These are phyloP conservation scores for Drosophila elegans DNA, from an alignment of 1,140 invertebrate species.

Conservation along the genomic window DNA sequence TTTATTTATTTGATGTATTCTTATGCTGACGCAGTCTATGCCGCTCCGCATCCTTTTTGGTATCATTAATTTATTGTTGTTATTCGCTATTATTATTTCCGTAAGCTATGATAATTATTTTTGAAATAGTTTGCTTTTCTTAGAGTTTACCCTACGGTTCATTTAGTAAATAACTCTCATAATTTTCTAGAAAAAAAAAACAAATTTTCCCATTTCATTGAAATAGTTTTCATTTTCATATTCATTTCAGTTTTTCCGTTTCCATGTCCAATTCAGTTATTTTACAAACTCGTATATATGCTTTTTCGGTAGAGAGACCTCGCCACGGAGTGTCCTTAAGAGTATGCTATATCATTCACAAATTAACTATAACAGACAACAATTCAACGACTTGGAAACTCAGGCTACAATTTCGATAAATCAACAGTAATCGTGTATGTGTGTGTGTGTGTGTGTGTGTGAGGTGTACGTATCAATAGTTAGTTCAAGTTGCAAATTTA, in stretches of 20 bases:
- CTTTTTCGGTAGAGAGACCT: conserved; percentile 37
- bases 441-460: not conserved
- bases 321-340: conserved; percentile 50
- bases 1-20: conserved; percentile 72
- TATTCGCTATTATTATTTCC: conserved; percentile 45
- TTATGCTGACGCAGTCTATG: conserved; percentile 15
- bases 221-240: conserved; percentile 53
- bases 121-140: conserved; percentile 47
- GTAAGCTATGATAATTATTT: conserved; percentile 44
- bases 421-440: conserved; percentile 10
- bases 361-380: conserved; percentile 55
- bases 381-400: conserved; percentile 40
- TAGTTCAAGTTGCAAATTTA: conserved; percentile 31
- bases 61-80: conserved; percentile 30
- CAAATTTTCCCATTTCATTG: conserved; percentile 65
- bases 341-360: conserved; percentile 52
- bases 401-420: conserved; percentile 32
- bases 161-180: conserved; percentile 42
- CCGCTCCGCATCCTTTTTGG: conserved; percentile 13
- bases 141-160: conserved; percentile 43
- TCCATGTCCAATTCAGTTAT: not conserved
- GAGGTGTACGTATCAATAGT: conserved; percentile 18
- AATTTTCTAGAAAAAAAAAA: conserved; percentile 65
- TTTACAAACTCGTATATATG: conserved; percentile 24
- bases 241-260: conserved; percentile 21